Percentiles rank a stretch among this genome's conserved stretches.
Conservation (phyloP, 1,140 invertebrate species). For the Drosophila guanche region DNA sequence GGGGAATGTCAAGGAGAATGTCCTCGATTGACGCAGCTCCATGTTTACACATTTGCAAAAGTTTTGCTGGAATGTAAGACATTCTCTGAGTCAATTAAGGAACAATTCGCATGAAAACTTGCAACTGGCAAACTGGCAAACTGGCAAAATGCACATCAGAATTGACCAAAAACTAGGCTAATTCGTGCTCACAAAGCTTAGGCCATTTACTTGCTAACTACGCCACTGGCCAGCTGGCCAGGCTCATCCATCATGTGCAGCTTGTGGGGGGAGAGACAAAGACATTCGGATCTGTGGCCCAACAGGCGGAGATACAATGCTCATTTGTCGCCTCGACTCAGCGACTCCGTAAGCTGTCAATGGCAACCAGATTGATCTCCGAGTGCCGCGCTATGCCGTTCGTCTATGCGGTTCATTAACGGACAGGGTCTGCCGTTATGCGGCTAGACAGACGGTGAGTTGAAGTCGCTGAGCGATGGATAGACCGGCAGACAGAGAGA, state of each 20-base stretch:
- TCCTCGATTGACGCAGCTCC: background rate
- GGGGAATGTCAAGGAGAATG: slow-evolving; percentile 37
- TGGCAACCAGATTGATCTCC: slow-evolving; percentile 29
- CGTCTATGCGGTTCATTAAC: slow-evolving; percentile 53
- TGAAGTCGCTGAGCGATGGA: too few species aligned
- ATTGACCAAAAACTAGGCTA: background rate
- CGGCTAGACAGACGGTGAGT: background rate
- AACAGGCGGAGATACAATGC: slow-evolving; percentile 50
- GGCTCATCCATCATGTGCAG: slow-evolving; percentile 54
- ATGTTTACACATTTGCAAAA: slow-evolving; percentile 5
- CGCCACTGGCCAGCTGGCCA: slow-evolving; percentile 29
- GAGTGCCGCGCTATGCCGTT: slow-evolving; percentile 63
- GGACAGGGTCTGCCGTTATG: slow-evolving; percentile 60
- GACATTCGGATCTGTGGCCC: slow-evolving; percentile 2
- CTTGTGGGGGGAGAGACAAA: background rate
- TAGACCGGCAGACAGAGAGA: too few species aligned
- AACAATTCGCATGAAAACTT: slow-evolving; percentile 5
- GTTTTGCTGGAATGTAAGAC: background rate
- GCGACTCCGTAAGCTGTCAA: slow-evolving; percentile 2
- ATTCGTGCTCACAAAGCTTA: slow-evolving; percentile 26
- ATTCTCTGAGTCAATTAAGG: slow-evolving; percentile 11
- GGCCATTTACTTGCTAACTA: slow-evolving; percentile 15
- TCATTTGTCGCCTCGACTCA: slow-evolving; percentile 48
- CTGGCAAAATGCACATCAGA: background rate
- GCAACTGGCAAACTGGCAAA: slow-evolving; percentile 4